Percentiles rank a stretch among this genome's conserved stretches.
Conservation (phyloP, 2,113 vertebrate genomes). For the Oryzias woworae region DNA sequence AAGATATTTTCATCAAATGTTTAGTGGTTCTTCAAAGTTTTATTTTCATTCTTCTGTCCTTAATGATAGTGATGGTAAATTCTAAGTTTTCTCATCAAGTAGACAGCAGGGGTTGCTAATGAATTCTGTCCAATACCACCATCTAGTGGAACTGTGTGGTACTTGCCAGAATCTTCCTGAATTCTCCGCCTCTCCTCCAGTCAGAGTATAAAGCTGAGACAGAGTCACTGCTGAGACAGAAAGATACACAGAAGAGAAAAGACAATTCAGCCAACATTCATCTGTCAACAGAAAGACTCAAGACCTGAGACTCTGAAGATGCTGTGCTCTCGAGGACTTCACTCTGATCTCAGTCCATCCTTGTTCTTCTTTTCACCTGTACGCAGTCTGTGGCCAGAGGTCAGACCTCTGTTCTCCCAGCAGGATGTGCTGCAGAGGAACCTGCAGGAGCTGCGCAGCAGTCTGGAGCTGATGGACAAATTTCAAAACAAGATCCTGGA, state of each 20-base stretch:
- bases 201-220: conserved; percentile 12
- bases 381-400: conserved; percentile 7
- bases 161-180: neutral
- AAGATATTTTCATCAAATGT: too few relatives aligned
- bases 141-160: neutral
- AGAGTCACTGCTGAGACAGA: conserved; percentile 12
- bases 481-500: conserved; percentile 54
- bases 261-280: neutral
- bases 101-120: too few relatives aligned
- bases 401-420: conserved; percentile 28
- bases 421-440: conserved; percentile 49
- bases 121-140: neutral
- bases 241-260: conserved; percentile 9
- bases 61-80: too few relatives aligned
- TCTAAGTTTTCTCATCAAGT: too few relatives aligned
- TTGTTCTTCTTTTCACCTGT: conserved; percentile 5
- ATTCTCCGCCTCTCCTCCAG: conserved; percentile 1
- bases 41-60: too few relatives aligned
- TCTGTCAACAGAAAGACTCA: neutral
- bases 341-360: conserved; percentile 14
- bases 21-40: too few relatives aligned
- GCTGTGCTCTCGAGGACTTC: conserved; percentile 26
- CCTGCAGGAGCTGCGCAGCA: too few relatives aligned
- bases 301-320: conserved; percentile 10
- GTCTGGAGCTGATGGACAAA: conserved; percentile 48